Evolutionary conservation across 2,113 vertebrate genomes (phyloP), one percentile per base, ranked within the genome.

Genomic region (Erpornis zantholeuca): DNA sequence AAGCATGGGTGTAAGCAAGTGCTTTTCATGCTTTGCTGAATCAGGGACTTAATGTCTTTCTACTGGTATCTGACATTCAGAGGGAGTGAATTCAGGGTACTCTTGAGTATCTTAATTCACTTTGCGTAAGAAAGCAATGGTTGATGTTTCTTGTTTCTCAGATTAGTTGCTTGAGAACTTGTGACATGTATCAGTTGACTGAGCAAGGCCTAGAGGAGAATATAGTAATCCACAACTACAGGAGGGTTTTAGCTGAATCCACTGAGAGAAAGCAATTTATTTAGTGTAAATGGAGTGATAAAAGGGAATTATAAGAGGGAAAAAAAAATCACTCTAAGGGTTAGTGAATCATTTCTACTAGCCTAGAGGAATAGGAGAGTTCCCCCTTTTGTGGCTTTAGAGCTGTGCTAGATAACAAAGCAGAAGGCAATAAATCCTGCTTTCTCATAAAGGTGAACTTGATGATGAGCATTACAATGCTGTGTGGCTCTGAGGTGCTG

Each of bases 1-100:
- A 70, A 92, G 89, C 90, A 60, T 56, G 66, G 42, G 56, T 88
- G 60, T 88, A 87, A 96, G 85, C 82, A 83, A 94, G 72, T 76
- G 88, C 73, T 95, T 94, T 96, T 94, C 90, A 96, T 94, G 90
- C 94, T 84, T 81, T 95, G 68, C 73, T 96, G 92, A 92, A 70
- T 61, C 49, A 42, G 82, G 69, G 54, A 57, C 70, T 91, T 92
- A 60, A 93, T 88, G 86, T 88, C 71, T 95, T 94, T 87, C 90
- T 94, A 40, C 71, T 80, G 60, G 47, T 94, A 38, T 87, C 77
- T 84, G 52, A 78, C 12, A 7, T 79, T 84, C 31, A 81, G 66
- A 91, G 79, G 60, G 63, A 64, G 60, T 15, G 47, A 75, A 45
- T 89, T 64, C 80, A 93, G 76, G 72, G 40, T 68, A 66, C 59